Base-by-base conservation (phyloP, 2,797 vertebrate species). In the Acropternis orthonyx region DNA sequence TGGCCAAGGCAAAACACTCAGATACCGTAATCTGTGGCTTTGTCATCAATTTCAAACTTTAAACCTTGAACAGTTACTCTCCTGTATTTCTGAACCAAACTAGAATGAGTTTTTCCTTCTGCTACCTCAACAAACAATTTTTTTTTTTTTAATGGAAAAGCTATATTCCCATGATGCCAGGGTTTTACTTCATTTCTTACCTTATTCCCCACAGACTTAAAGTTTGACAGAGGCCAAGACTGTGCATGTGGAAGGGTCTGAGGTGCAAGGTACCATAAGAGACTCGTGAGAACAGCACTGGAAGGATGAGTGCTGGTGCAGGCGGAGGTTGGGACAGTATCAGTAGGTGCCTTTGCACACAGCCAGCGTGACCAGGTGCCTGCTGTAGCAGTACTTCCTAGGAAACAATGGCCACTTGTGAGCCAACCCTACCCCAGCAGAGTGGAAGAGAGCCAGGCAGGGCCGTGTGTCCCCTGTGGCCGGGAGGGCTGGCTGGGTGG, bases 341-440 rank as follows among this genome's bases (percentile, higher is more conserved):
- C 67, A 36, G 6, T 6, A 30, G 1, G 9, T 17, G 12, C 62
- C 68, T 65, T 83, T 9, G 7, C 4, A 4, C 9, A 1, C 7
- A 59, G 66, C 41, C 11, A 3, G 36, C 20, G 7, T 2, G 26
- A 83, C 43, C 81, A 89, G 68, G 44, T 61, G 65, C 90, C 39
- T 27, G 43, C 54, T 82, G 17, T 48, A 87, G 36, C 37, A 43
- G 13, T 7, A 43, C 69, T 94, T 92, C 83, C 88, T 65, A 24
- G 81, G 80, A 74, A 95, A 85, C 85, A 93, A 92, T 95, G 88
- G 85, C 52, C 46, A 6, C 80, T 95, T 41, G 69, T 36, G 89
- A 92, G 71, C 27, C 88, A 92, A 48, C 41, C 41, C 66, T 43
- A 13, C 14, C 8, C 51, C 76, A 34, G 5, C 16, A 10, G 39